These are phyloP conservation scores for Embidobia sp. DNA, from an alignment of 2,888 invertebrate genomes.

Conservation along the genomic window DNA sequence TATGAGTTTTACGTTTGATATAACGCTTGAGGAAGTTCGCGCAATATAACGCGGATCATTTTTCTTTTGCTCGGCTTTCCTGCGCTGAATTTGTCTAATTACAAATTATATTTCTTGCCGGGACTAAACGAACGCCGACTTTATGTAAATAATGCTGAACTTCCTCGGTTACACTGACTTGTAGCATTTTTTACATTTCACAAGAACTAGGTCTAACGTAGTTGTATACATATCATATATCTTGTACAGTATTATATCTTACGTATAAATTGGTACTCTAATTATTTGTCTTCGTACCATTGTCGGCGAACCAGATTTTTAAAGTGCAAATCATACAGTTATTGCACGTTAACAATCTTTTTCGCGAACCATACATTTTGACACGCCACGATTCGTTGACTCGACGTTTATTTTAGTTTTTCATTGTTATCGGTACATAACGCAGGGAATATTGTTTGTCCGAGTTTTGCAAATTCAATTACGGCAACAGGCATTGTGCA, in stretches of 20 bases:
- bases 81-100: neutral
- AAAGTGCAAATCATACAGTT: neutral
- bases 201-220: conserved; percentile 33
- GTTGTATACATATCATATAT: conserved; percentile 40
- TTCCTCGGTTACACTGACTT: conserved; percentile 39
- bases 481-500: no score
- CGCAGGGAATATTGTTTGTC: no score
- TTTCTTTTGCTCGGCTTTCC: neutral
- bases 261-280: conserved; percentile 75
- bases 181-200: conserved; percentile 43
- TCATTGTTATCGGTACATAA: no score
- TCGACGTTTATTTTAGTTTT: no score
- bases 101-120: no score
- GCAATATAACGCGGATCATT: neutral
- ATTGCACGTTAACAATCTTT: neutral
- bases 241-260: conserved; percentile 48
- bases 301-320: conserved; percentile 46
- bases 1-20: conserved; percentile 53
- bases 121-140: no score
- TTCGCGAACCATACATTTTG: no score
- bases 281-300: conserved; percentile 80
- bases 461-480: no score
- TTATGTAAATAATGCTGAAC: conserved; percentile 7
- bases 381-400: no score
- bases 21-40: conserved; percentile 44